These are phyloP conservation scores for Ophthalmotilapia sp. DNA, from an alignment of 2,113 vertebrate genomes.

Conservation along the genomic window DNA sequence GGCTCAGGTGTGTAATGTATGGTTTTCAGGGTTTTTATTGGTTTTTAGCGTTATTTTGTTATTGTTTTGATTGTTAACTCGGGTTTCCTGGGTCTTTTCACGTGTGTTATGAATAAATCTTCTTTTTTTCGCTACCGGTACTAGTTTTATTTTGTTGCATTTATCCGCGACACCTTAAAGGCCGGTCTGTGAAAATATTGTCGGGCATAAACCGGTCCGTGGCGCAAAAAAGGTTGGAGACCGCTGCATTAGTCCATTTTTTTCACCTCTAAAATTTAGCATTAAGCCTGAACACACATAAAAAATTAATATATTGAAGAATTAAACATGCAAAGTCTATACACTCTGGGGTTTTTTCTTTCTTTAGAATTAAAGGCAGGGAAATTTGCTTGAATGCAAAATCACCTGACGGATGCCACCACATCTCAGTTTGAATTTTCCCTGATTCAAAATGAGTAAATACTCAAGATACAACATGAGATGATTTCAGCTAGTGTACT, in stretches of 20 bases:
- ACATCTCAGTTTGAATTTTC: background rate
- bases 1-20: too few relatives aligned
- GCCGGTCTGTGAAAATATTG: too few relatives aligned
- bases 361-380: background rate
- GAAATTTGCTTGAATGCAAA: background rate
- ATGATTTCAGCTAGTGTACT: background rate
- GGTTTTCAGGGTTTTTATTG: too few relatives aligned
- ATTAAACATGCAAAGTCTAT: background rate
- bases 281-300: background rate
- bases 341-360: fast-evolving
- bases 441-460: background rate
- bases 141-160: too few relatives aligned
- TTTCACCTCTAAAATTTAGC: background rate
- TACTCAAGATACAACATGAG: background rate
- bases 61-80: too few relatives aligned
- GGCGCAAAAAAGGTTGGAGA: too few relatives aligned
- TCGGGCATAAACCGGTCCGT: too few relatives aligned
- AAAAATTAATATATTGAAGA: background rate
- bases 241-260: background rate
- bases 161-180: too few relatives aligned
- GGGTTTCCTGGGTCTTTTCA: too few relatives aligned
- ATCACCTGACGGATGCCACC: background rate
- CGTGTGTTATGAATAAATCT: too few relatives aligned
- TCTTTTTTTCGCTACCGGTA: too few relatives aligned
- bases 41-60: too few relatives aligned